A percentile compares a stretch with the other conserved stretches of the same genome.
Evolutionary conservation across 2,888 invertebrate species (phyloP).

Genomic region (Cheilosia vulpina): DNA sequence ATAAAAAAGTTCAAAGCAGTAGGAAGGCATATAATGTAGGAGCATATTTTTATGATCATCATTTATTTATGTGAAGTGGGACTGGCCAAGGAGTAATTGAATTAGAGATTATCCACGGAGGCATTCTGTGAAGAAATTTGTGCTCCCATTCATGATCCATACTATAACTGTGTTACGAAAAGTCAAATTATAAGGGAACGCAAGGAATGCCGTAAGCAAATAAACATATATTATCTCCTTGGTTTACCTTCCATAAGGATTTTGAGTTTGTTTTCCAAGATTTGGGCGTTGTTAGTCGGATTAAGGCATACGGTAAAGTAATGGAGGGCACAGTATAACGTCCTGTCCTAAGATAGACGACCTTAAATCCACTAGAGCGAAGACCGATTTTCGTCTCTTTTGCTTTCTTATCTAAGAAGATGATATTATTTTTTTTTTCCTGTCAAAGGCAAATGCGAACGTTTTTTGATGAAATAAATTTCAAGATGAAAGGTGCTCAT

Average conservation of each 20-base stretch:
- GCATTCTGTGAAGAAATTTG: slow-evolving; percentile 18
- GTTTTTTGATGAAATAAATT: slow-evolving; percentile 62
- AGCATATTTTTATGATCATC: slow-evolving; percentile 50
- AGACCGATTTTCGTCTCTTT: slow-evolving; percentile 33
- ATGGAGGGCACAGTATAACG: slow-evolving; percentile 8
- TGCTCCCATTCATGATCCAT: background rate
- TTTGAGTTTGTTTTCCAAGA: slow-evolving; percentile 52
- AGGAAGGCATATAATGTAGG: background rate
- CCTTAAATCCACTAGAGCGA: slow-evolving; percentile 43
- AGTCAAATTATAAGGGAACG: slow-evolving; percentile 47
- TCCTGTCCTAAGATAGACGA: slow-evolving; percentile 31
- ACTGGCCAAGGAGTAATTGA: slow-evolving; percentile 65
- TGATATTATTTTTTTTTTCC: slow-evolving; percentile 19
- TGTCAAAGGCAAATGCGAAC: slow-evolving; percentile 37
- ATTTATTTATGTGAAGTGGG: slow-evolving; percentile 58
- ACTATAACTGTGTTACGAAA: slow-evolving; percentile 39
- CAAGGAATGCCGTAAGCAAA: slow-evolving; percentile 52
- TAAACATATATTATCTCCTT: slow-evolving; percentile 60
- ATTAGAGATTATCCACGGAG: slow-evolving; percentile 63
- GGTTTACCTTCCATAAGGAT: slow-evolving; percentile 50
- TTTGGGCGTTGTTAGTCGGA: slow-evolving; percentile 55
- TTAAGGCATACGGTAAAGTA: slow-evolving; percentile 5
- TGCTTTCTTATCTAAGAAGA: slow-evolving; percentile 20
- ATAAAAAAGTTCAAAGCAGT: background rate
- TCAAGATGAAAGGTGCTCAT: slow-evolving; percentile 39